Evolutionary conservation across 2,888 invertebrate species (phyloP).

Genomic region (Dynastes maya): DNA sequence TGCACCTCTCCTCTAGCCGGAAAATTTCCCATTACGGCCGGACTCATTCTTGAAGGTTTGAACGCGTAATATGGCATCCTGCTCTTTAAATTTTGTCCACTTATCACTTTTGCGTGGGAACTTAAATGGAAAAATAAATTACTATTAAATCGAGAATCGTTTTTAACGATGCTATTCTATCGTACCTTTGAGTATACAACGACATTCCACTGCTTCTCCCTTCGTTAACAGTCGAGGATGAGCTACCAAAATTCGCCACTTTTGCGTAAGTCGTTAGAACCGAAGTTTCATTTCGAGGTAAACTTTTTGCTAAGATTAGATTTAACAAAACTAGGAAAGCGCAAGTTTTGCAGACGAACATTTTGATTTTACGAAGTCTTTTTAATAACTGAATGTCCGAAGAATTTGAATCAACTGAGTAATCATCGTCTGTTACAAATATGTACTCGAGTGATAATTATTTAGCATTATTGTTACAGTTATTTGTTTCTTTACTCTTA

Average conservation of each 20-base stretch:
- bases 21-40: conserved; percentile 54
- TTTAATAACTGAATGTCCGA: conserved; percentile 20
- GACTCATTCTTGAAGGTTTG: conserved; percentile 54
- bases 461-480: conserved; percentile 64
- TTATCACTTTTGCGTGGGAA: conserved; percentile 62
- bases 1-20: conserved; percentile 67
- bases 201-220: conserved; percentile 63
- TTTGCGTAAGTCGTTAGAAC: conserved; percentile 66
- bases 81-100: conserved; percentile 61
- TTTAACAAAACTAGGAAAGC: conserved; percentile 48
- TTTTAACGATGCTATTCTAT: neutral
- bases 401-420: conserved; percentile 36
- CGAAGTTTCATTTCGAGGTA: conserved; percentile 58
- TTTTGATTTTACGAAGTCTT: conserved; percentile 33
- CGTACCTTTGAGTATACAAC: conserved; percentile 66
- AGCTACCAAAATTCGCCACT: conserved; percentile 66
- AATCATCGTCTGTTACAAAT: conserved; percentile 62
- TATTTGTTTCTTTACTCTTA: conserved; percentile 58
- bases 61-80: conserved; percentile 56
- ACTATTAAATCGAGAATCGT: neutral
- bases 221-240: conserved; percentile 55
- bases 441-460: conserved; percentile 64
- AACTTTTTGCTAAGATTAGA: conserved; percentile 56
- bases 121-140: conserved; percentile 58
- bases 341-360: conserved; percentile 41